A percentile compares a stretch with the other conserved stretches of the same genome.
These are phyloP conservation scores for Fragum fragum DNA, from an alignment of 2,888 invertebrate species.

Conservation along the genomic window DNA sequence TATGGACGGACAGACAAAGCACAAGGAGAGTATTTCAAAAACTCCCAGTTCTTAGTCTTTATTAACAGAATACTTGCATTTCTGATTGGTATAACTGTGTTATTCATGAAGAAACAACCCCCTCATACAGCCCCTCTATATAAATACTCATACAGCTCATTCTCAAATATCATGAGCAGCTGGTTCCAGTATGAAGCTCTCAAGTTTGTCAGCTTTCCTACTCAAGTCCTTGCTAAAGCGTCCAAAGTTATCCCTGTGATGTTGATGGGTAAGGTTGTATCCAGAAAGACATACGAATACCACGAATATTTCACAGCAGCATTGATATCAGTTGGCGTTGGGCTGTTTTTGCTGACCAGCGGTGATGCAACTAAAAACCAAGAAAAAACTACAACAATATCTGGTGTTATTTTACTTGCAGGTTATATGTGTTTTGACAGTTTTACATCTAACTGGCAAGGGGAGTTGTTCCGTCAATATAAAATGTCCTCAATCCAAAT, in stretches of 20 bases:
- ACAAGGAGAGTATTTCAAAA: constrained; percentile 91
- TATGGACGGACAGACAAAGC: constrained; percentile 82
- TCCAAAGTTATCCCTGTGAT: constrained; percentile 95
- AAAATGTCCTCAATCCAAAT: constrained; percentile 94
- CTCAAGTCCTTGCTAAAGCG: constrained; percentile 96
- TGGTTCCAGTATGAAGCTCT: constrained; percentile 99
- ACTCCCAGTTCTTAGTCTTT: constrained; percentile 99
- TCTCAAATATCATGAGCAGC: constrained; percentile 98
- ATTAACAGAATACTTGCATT: constrained; percentile 95
- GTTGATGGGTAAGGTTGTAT: constrained; percentile 98
- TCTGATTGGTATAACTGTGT: constrained; percentile 77
- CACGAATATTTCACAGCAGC: constrained; percentile 97
- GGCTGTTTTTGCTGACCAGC: constrained; percentile 92
- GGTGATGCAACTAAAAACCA: constrained; percentile 89
- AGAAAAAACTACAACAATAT: constrained; percentile 91
- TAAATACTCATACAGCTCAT: constrained; percentile 97
- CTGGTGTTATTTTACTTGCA: constrained; percentile 94
- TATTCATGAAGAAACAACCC: constrained; percentile 78
- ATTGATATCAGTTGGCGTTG: constrained; percentile 96
- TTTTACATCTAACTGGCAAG: constrained; percentile 99
- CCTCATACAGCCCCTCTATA: constrained; percentile 94
- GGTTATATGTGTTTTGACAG: constrained; percentile 98
- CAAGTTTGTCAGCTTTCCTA: constrained; percentile 99
- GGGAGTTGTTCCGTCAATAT: constrained; percentile 93
- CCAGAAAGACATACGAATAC: constrained; percentile 94